Evolutionary conservation across 2,113 vertebrate species (phyloP).

Genomic region (Misgurnus mizolepis): DNA sequence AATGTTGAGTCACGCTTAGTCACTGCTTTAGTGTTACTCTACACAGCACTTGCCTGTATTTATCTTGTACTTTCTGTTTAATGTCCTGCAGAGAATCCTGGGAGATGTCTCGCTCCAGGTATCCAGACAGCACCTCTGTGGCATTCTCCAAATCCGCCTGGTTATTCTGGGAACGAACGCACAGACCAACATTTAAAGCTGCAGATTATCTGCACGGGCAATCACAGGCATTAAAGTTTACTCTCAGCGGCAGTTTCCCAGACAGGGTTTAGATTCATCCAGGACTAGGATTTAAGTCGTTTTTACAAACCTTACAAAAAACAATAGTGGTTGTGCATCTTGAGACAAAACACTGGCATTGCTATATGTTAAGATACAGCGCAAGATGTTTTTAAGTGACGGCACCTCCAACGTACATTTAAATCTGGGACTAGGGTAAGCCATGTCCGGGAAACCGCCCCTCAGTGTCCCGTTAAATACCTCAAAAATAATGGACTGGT

Average conservation of each 20-base stretch:
- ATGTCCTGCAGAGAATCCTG: conserved; percentile 99
- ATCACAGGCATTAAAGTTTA: neutral
- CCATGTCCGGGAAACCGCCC: no score
- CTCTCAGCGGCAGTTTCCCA: neutral
- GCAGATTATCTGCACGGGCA: neutral
- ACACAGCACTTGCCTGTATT: conserved; percentile 87
- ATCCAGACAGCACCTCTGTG: conserved; percentile 98
- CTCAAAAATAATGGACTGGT: conserved; percentile 99
- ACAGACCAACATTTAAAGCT: conserved; percentile 8
- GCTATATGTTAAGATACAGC: no score
- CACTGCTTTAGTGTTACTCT: no score
- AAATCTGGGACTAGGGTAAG: no score
- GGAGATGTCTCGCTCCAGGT: conserved; percentile 98
- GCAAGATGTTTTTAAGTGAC: no score
- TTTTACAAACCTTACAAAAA: no score
- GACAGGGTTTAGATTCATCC: no score
- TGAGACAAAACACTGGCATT: no score
- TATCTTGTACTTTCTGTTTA: conserved; percentile 99
- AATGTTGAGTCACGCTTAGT: no score
- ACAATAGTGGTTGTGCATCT: no score
- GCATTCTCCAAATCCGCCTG: conserved; percentile 99
- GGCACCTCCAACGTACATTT: no score
- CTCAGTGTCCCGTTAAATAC: conserved; percentile 64
- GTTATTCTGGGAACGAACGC: conserved; percentile 84
- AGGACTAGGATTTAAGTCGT: no score